These are phyloP conservation scores for Paramormyrops hopkinsi DNA, from an alignment of 2,797 vertebrate species.

Conservation along the genomic window DNA sequence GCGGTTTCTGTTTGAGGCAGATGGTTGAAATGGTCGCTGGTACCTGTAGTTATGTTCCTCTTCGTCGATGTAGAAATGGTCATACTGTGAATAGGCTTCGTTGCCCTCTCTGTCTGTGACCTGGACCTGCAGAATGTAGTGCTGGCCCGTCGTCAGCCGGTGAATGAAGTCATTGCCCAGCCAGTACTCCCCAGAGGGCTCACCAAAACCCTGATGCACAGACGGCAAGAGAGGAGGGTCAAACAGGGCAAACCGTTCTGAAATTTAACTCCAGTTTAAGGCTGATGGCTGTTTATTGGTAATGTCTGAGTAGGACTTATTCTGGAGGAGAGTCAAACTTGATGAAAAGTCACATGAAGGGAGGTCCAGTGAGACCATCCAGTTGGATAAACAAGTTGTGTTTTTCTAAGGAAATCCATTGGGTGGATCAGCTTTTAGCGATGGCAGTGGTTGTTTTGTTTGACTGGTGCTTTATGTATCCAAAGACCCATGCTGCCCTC, in stretches of 20 bases:
- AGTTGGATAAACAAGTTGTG: not conserved
- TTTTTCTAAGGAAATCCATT: not conserved
- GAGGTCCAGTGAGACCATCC: not conserved
- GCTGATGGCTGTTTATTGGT: not conserved
- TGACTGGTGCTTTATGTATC: slow-evolving; percentile 3
- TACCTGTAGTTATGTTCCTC: slow-evolving; percentile 75
- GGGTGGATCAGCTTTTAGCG: not conserved
- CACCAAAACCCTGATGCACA: slow-evolving; percentile 68
- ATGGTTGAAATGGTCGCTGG: not conserved
- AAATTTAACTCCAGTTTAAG: not conserved
- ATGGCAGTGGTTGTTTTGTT: not conserved
- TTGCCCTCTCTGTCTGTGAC: slow-evolving; percentile 66
- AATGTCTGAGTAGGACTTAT: not conserved
- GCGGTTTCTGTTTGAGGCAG: not conserved
- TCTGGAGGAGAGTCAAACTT: not conserved
- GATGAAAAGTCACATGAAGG: not conserved
- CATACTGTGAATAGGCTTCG: slow-evolving; percentile 67
- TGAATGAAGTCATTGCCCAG: slow-evolving; percentile 76
- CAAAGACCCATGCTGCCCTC: not conserved
- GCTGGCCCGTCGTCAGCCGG: slow-evolving; percentile 60
- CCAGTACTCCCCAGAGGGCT: slow-evolving; percentile 71
- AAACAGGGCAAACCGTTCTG: not conserved
- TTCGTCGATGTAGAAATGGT: slow-evolving; percentile 61
- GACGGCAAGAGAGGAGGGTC: slow-evolving; percentile 21
- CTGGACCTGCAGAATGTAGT: slow-evolving; percentile 65